These are phyloP conservation scores for Conopomorpha cramerella DNA, from an alignment of 1,140 invertebrate genomes.

Conservation along the genomic window DNA sequence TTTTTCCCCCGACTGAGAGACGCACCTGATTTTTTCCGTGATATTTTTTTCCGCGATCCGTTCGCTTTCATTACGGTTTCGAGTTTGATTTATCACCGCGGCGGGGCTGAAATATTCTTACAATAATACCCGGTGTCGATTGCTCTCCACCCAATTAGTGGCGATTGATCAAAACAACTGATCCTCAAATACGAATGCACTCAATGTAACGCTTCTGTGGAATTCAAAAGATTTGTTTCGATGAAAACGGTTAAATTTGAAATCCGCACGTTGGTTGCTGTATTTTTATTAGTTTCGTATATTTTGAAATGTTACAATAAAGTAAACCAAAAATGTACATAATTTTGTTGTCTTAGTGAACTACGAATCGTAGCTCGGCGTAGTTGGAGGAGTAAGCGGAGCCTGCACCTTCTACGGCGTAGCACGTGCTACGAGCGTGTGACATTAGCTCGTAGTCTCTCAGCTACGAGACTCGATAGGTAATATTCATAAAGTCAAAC, in stretches of 20 bases:
- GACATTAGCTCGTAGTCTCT: too few species aligned
- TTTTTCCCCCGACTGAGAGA: conserved; percentile 53
- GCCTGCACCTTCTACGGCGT: too few species aligned
- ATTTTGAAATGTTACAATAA: background rate
- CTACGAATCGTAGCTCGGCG: conserved; percentile 17
- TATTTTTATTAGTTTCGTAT: background rate
- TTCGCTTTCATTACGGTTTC: conserved; percentile 61
- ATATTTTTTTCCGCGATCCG: conserved; percentile 60
- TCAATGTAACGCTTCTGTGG: conserved; percentile 3
- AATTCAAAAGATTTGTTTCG: too few species aligned
- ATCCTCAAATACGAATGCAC: conserved; percentile 5
- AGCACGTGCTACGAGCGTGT: too few species aligned
- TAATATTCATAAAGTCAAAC: conserved; percentile 53
- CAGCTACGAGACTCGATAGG: too few species aligned
- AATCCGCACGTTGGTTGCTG: background rate
- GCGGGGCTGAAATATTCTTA: conserved; percentile 55
- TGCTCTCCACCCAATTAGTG: conserved; percentile 52
- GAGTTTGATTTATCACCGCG: conserved; percentile 60
- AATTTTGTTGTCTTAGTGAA: conserved; percentile 7
- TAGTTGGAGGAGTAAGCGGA: too few species aligned
- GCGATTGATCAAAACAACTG: conserved; percentile 41
- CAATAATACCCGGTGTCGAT: conserved; percentile 50
- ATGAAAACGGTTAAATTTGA: background rate
- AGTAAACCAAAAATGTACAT: background rate
- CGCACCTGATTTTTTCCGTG: conserved; percentile 60